Base-by-base conservation (phyloP, 2,888 invertebrate species). In the Acronicta leporina region DNA sequence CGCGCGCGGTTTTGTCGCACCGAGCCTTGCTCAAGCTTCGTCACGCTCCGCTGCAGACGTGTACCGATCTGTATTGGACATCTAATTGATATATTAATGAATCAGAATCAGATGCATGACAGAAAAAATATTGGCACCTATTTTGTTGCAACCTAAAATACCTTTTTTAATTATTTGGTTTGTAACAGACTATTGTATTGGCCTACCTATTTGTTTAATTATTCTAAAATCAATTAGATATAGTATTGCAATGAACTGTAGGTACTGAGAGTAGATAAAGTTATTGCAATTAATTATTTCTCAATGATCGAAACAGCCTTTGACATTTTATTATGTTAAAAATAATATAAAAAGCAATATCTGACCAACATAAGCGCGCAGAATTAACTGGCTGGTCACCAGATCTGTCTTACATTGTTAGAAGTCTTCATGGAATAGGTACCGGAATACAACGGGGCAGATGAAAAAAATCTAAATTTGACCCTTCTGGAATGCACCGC, bases 1-100 rank as follows among this genome's bases (percentile, higher is more conserved):
- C 53, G 79, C 85, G 77, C 87, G 75, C 85, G 83, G 88, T 92
- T 93, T 92, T 94, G 93, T 92, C 86, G 83, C 84, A 68, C 68
- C 76, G 62, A 69, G 64, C 62, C 86, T 92, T 92, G 90, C 92
- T 74, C 84, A 90, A 89, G 82, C 81, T 40, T 35, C 73, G 88
- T 75, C 85, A 81, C 85, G 90, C 80, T 63, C 64, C 77, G 55
- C 40, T 59, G 85, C 60, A 1, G 80, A 56, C 81, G 38, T 49
- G 58, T 66, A 54, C 53, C 55, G 54, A 46, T 42, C 20, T 54
- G 51, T 63, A 57, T 45, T 64, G 15, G 53, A 54, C 53, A 69
- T 68, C 69, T 41, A 49, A 68, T 69, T 59, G 30, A 73, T 76
- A 79, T 66, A 73, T 65, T 68, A 63, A 79, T 79, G 27, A 11